phyloP scores from a whole-genome alignment of 2,888 invertebrate species.

The Cheilosia variabilis region DNA sequence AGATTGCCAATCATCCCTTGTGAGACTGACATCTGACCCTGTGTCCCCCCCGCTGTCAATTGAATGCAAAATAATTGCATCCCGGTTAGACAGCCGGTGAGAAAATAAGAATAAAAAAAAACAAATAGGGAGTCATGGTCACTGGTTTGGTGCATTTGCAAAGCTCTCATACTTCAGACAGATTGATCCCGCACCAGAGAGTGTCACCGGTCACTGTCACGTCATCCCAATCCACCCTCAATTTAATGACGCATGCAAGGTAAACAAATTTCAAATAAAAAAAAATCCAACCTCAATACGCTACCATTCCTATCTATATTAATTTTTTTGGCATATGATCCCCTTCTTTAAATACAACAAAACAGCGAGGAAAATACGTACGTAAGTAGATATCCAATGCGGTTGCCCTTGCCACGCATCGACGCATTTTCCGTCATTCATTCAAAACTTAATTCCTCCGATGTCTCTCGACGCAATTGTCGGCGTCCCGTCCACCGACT shows the following conservation, averaged over 20 bases:
- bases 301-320: conserved; percentile 11
- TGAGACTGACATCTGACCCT: background rate
- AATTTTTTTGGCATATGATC: conserved; percentile 52
- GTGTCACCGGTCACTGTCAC: conserved; percentile 9
- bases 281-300: conserved; percentile 6
- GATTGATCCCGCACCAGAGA: background rate
- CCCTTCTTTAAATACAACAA: conserved; percentile 39
- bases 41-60: conserved; percentile 19
- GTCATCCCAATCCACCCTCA: conserved; percentile 53
- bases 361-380: conserved; percentile 31
- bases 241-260: conserved; percentile 62
- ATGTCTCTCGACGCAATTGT: conserved; percentile 6
- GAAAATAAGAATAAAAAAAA: background rate
- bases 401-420: conserved; percentile 71
- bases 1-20: background rate
- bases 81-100: conserved; percentile 10
- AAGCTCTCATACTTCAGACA: conserved; percentile 1
- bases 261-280: conserved; percentile 37
- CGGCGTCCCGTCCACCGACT: conserved; percentile 44
- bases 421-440: conserved; percentile 75
- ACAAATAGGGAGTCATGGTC: conserved; percentile 39
- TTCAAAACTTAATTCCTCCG: conserved; percentile 67
- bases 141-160: conserved; percentile 37
- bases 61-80: conserved; percentile 52
- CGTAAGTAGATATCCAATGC: background rate